Base-by-base conservation (phyloP, 2,797 vertebrate genomes). In the Myoxocephalus aenaeus region DNA sequence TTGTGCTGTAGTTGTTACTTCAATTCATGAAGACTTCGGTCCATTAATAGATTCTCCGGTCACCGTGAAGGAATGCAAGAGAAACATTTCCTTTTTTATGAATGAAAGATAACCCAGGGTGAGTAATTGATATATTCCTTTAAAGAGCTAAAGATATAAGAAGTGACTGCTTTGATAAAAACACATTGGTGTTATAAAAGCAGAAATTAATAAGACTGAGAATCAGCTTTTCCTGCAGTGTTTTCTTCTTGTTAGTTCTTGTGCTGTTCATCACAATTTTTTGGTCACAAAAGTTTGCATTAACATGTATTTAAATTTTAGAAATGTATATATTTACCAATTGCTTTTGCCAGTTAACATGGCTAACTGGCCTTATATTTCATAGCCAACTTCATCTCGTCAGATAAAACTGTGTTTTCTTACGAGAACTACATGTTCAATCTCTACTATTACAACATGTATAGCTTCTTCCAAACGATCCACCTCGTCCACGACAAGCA, bases 151-250 rank as follows among this genome's bases (percentile, higher is more conserved):
- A 34, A 6, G 4, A 17, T 27, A 54, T 29, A 4, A 20, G 7
- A 72, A 64, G 18, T 38, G 53, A 20, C 46, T 62, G 40, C 61
- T 51, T 42, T 71, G 10, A 82, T 69, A 50, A 17, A 73, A 73
- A 75, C 12, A 5, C 18, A 58, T 1, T 15, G 5, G 0, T 9
- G 36, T 27, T 61, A 46, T 38, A 54, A 58, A 42, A 14, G 40
- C 40, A 5, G 13, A 15, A 42, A 15, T 42, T 3, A 42, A 42
- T 42, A 42, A 42, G 13, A 15, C 36, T 36, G 34, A 38, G 8
- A 38, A 38, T 27, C 36, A 38, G 12, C 15, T 36, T 17, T 15
- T 11, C 7, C 25, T 17, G 42, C 14, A 48, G 13, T 29, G 57
- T 42, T 44, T 38, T 34, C 5, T 7, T 50, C 3, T 46, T 10